A percentile compares a stretch with the other conserved stretches of the same genome.
Evolutionary conservation across 2,888 invertebrate genomes (phyloP).

Genomic region (Rotaria magnacalcarata): DNA sequence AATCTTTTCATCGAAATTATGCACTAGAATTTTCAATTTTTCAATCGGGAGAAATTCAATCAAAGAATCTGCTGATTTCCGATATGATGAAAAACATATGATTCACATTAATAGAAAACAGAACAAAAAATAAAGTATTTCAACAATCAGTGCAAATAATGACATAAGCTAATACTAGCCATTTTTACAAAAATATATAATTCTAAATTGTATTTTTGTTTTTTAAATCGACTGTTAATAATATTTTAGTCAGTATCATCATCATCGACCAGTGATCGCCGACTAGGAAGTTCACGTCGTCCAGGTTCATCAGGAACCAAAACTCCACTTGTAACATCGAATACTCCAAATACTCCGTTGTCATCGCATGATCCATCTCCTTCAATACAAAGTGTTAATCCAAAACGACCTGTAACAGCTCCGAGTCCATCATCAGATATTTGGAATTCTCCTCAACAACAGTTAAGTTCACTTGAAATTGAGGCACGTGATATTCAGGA

Average conservation of each 20-base stretch:
- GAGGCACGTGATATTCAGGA: conserved; percentile 1
- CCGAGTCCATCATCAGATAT: conserved; percentile 17
- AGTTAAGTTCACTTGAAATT: background rate
- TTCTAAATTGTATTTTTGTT: background rate
- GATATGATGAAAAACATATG: too few species aligned
- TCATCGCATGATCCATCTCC: conserved; percentile 1
- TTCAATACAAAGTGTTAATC: background rate
- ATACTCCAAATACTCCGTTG: background rate
- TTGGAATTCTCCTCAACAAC: conserved; percentile 23
- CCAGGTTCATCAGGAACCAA: background rate
- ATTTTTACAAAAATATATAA: too few species aligned
- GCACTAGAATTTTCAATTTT: too few species aligned
- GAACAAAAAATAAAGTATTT: too few species aligned
- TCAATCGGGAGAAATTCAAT: too few species aligned
- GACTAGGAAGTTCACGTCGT: background rate
- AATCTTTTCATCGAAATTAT: too few species aligned
- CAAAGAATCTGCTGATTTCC: too few species aligned
- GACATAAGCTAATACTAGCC: too few species aligned
- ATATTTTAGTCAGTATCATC: background rate
- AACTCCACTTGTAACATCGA: background rate
- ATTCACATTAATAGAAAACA: too few species aligned
- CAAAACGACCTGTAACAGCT: background rate
- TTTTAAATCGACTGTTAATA: background rate
- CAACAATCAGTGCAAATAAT: too few species aligned
- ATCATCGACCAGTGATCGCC: background rate